These are phyloP conservation scores for Linhomoeus sp. DNA, from an alignment of 2,888 invertebrate genomes.

Conservation along the genomic window DNA sequence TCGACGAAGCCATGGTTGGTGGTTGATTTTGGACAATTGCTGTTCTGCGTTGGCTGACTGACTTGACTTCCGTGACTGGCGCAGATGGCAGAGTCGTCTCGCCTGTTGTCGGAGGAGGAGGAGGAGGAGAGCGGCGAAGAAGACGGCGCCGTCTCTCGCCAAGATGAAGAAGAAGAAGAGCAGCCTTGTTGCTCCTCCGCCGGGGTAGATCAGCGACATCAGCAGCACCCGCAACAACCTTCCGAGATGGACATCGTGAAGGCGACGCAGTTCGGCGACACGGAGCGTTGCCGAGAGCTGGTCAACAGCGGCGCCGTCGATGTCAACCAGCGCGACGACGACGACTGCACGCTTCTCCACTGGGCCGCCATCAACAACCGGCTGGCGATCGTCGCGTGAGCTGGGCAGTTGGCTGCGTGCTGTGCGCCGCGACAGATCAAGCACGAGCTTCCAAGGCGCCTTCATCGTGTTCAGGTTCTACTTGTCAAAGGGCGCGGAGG, in stretches of 20 bases:
- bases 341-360: conserved; percentile 88
- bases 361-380: conserved; percentile 99
- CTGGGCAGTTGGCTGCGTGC: conserved; percentile 1
- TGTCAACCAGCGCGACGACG: conserved; percentile 77
- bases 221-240: too few relatives aligned
- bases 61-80: too few relatives aligned
- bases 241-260: conserved; percentile 55
- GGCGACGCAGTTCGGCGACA: conserved; percentile 86
- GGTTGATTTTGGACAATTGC: too few relatives aligned
- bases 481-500: conserved; percentile 59
- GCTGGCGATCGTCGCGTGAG: conserved; percentile 57
- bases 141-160: too few relatives aligned
- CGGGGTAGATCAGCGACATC: too few relatives aligned
- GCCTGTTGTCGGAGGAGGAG: too few relatives aligned
- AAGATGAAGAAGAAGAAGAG: too few relatives aligned
- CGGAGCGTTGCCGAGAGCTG: conserved; percentile 46
- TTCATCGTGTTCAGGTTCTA: conserved; percentile 39
- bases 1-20: too few relatives aligned
- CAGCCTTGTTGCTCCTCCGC: too few relatives aligned
- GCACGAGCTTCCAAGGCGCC: background rate
- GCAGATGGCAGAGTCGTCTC: too few relatives aligned
- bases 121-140: too few relatives aligned
- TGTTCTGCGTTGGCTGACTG: too few relatives aligned
- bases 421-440: background rate
- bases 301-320: conserved; percentile 67